Conservation (phyloP, 1,140 invertebrate genomes). For the Batillaria attramentaria region DNA sequence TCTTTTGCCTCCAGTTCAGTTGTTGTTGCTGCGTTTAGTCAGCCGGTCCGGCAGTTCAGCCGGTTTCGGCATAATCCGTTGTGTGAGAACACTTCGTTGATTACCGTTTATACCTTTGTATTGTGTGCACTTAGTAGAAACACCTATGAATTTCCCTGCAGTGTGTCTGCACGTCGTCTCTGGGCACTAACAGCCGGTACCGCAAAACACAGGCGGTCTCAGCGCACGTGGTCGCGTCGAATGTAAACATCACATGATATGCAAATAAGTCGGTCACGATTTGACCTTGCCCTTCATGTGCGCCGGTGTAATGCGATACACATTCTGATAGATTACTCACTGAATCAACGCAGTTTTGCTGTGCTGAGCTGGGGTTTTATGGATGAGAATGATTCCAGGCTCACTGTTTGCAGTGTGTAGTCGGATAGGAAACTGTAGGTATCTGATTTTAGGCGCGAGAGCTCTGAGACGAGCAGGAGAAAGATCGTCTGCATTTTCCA, state of each 20-base stretch:
- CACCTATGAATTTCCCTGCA: no score
- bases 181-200: no score
- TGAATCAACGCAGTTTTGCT: background rate
- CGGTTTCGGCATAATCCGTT: background rate
- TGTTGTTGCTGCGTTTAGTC: background rate
- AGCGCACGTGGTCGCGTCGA: background rate
- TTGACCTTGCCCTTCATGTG: background rate
- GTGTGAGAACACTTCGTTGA: background rate
- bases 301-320: background rate
- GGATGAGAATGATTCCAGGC: background rate
- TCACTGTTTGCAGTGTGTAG: background rate
- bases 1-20: background rate
- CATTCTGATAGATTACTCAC: background rate
- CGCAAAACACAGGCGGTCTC: background rate
- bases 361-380: background rate
- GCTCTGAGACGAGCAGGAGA: background rate
- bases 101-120: background rate
- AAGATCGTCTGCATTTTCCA: conserved; percentile 14
- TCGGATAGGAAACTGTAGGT: background rate
- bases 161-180: no score
- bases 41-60: no score
- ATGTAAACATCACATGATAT: conserved; percentile 33
- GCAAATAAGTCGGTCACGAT: background rate
- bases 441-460: background rate
- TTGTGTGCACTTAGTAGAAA: background rate